Evolutionary conservation across 2,797 vertebrate genomes (phyloP).

Genomic region (Cyprinodon diabolis): DNA sequence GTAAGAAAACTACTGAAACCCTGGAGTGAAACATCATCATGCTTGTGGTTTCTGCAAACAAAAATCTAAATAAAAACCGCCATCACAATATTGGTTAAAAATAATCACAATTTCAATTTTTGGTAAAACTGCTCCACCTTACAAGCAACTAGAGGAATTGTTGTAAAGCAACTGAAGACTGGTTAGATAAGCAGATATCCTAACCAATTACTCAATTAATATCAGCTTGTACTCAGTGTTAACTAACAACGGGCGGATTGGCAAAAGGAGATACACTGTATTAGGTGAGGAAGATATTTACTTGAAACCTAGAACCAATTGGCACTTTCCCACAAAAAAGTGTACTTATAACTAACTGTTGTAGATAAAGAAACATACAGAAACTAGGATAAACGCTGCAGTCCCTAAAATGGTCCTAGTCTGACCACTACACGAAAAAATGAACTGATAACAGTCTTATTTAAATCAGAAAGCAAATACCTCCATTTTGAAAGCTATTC

Average conservation of each 20-base stretch:
- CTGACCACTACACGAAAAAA: slow-evolving; percentile 7
- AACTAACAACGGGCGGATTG: background rate
- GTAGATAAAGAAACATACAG: no score
- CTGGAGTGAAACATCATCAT: no score
- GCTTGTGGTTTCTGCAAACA: no score
- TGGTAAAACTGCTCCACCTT: background rate
- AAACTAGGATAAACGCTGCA: background rate
- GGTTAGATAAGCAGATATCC: background rate
- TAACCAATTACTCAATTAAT: background rate
- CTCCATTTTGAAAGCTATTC: slow-evolving; percentile 12
- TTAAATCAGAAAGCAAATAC: background rate
- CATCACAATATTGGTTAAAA: no score
- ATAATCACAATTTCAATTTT: no score
- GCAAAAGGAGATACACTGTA: no score
- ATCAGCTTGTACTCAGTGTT: background rate
- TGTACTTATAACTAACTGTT: background rate
- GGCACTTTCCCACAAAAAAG: no score
- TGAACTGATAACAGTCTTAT: slow-evolving; percentile 10
- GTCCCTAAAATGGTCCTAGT: background rate
- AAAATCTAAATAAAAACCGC: no score
- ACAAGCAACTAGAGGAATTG: background rate
- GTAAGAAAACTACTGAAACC: no score
- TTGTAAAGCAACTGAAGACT: background rate
- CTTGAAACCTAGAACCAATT: no score
- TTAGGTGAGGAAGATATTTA: no score